Percentiles rank a stretch among this genome's conserved stretches.
These are phyloP conservation scores for Cyprinodon variegatus DNA, from an alignment of 2,113 vertebrate species.

Conservation along the genomic window DNA sequence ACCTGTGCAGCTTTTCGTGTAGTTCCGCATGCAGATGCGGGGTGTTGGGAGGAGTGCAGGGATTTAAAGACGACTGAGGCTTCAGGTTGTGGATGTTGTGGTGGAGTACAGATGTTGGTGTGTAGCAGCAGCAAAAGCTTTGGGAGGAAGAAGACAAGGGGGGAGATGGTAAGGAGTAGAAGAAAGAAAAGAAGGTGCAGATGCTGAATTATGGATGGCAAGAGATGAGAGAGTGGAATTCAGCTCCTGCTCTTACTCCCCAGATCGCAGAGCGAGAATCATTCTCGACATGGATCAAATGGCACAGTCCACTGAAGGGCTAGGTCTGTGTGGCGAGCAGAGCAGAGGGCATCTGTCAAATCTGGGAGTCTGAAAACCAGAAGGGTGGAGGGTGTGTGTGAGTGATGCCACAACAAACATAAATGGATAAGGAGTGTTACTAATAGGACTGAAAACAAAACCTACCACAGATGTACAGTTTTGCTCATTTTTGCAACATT, in stretches of 20 bases:
- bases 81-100: constrained; percentile 49
- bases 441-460: background rate
- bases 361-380: constrained; percentile 23
- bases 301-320: constrained; percentile 59
- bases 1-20: constrained; percentile 37
- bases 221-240: constrained; percentile 51
- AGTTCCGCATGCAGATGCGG: constrained; percentile 39
- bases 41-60: background rate
- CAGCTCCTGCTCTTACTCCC: constrained; percentile 57
- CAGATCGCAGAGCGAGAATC: constrained; percentile 70
- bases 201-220: constrained; percentile 74
- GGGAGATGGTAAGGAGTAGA: background rate
- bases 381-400: background rate
- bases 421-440: constrained; percentile 4
- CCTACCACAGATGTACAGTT: constrained; percentile 31
- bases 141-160: constrained; percentile 24
- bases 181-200: constrained; percentile 34
- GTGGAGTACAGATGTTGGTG: constrained; percentile 29
- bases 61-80: constrained; percentile 38
- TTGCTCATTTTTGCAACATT: constrained; percentile 4
- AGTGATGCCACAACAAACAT: constrained; percentile 29
- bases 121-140: constrained; percentile 35
- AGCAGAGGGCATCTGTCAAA: constrained; percentile 33
- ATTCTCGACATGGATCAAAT: constrained; percentile 73
- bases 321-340: constrained; percentile 44